Conservation (phyloP, 2,797 vertebrate species). For the Saguinus oedipus region DNA sequence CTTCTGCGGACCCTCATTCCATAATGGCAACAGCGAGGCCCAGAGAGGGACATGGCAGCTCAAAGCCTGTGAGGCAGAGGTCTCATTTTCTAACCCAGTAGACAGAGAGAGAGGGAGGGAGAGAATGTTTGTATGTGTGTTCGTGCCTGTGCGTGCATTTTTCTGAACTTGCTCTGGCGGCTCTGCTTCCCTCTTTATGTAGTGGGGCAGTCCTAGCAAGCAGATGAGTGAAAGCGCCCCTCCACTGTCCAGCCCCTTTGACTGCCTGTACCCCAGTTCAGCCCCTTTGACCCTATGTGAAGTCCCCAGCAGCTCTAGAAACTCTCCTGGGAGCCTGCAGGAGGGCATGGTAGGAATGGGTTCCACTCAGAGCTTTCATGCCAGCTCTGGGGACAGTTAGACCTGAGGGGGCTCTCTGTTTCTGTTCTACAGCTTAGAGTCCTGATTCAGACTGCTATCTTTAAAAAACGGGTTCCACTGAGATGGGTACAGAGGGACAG, state of each 20-base stretch:
- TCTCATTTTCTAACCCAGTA: neutral
- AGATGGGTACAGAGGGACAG: neutral
- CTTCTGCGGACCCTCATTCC: neutral
- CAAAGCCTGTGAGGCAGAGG: neutral
- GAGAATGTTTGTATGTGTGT: neutral
- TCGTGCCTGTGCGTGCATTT: accelerated
- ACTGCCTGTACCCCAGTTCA: neutral
- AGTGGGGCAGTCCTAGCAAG: accelerated
- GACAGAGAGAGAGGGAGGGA: no score
- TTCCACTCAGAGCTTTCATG: neutral
- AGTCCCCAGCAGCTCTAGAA: neutral
- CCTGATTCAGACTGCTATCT: neutral
- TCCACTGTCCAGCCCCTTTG: neutral
- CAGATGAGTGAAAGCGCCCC: neutral
- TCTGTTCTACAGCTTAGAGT: neutral
- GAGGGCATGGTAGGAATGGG: accelerated
- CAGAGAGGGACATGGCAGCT: neutral
- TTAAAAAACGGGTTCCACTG: neutral
- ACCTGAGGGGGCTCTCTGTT: neutral
- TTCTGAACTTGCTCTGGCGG: accelerated
- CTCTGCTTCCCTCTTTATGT: neutral
- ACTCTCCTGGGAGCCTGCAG: accelerated
- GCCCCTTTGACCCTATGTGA: neutral
- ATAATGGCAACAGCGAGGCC: neutral
- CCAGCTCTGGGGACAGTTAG: accelerated